phyloP scores from a whole-genome alignment of 2,113 vertebrate species.

The Engraulis encrasicolus region DNA sequence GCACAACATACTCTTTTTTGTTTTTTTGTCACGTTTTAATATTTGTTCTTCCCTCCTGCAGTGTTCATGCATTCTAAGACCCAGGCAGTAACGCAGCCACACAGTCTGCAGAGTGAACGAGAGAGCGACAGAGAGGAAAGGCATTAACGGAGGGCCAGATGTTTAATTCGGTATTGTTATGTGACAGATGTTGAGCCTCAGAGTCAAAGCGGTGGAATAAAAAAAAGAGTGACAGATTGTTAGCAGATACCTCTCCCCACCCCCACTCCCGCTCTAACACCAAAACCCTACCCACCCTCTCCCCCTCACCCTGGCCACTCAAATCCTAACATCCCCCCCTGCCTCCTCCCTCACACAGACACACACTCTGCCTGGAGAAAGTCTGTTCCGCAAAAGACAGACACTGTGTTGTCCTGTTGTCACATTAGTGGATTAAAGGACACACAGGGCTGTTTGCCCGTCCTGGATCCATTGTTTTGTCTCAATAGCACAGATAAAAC shows the following conservation, averaged over 20 bases:
- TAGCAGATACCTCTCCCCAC: not conserved
- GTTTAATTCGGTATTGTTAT: slow-evolving; percentile 25
- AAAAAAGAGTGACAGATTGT: slow-evolving; percentile 35
- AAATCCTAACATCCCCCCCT: not conserved
- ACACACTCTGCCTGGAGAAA: not conserved
- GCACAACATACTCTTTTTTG: no score
- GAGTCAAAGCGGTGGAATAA: slow-evolving; percentile 13
- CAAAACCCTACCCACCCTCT: no score
- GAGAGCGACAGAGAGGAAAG: slow-evolving; percentile 10
- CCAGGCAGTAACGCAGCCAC: not conserved
- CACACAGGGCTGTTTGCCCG: not conserved
- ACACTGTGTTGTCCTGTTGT: slow-evolving; percentile 3
- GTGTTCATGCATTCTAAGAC: not conserved
- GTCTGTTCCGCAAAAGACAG: not conserved
- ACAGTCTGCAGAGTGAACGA: not conserved
- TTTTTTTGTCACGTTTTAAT: not conserved
- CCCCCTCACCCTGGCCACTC: not conserved
- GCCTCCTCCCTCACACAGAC: no score
- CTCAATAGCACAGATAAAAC: not conserved
- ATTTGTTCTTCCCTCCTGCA: not conserved
- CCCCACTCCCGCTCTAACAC: no score
- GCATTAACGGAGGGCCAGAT: slow-evolving; percentile 21
- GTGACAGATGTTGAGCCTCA: slow-evolving; percentile 35
- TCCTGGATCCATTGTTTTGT: not conserved
- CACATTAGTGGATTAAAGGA: slow-evolving; percentile 19